These are phyloP conservation scores for Andrena dorsata DNA, from an alignment of 2,888 invertebrate species.

Conservation along the genomic window DNA sequence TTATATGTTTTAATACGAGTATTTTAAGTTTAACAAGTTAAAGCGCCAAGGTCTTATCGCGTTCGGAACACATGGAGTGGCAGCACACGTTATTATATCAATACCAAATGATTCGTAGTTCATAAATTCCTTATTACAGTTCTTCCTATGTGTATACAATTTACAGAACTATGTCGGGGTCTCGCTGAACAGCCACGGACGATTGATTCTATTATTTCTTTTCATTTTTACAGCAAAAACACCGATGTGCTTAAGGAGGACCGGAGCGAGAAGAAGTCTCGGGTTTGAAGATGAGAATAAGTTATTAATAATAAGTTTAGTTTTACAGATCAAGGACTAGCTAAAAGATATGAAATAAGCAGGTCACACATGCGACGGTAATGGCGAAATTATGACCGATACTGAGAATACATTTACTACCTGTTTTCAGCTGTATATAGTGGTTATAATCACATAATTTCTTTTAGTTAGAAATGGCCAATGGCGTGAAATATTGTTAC, in stretches of 20 bases:
- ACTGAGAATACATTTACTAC: slow-evolving; percentile 38
- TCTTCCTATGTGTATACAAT: slow-evolving; percentile 13
- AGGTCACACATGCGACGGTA: slow-evolving; percentile 20
- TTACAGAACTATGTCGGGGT: slow-evolving; percentile 39
- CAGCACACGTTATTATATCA: slow-evolving; percentile 11
- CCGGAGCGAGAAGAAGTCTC: neutral
- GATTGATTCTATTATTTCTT: slow-evolving; percentile 30
- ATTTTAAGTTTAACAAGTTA: slow-evolving; percentile 61
- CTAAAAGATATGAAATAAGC: slow-evolving; percentile 12
- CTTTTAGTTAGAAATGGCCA: slow-evolving; percentile 58
- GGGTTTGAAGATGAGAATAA: slow-evolving; percentile 5
- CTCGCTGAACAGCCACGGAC: slow-evolving; percentile 9
- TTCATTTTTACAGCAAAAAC: slow-evolving; percentile 41
- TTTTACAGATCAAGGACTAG: slow-evolving; percentile 56
- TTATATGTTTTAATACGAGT: slow-evolving; percentile 60
- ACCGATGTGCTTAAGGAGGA: neutral
- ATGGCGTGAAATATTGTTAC: slow-evolving; percentile 67
- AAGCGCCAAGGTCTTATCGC: slow-evolving; percentile 39
- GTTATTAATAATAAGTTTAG: slow-evolving; percentile 50
- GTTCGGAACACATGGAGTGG: slow-evolving; percentile 45
- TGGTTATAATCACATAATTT: slow-evolving; percentile 43
- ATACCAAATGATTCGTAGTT: slow-evolving; percentile 42
- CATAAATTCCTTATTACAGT: slow-evolving; percentile 20
- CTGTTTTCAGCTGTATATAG: slow-evolving; percentile 59
- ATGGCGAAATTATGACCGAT: slow-evolving; percentile 9